Conservation (phyloP, 2,888 invertebrate genomes). For the Drosophila aldrichi region DNA sequence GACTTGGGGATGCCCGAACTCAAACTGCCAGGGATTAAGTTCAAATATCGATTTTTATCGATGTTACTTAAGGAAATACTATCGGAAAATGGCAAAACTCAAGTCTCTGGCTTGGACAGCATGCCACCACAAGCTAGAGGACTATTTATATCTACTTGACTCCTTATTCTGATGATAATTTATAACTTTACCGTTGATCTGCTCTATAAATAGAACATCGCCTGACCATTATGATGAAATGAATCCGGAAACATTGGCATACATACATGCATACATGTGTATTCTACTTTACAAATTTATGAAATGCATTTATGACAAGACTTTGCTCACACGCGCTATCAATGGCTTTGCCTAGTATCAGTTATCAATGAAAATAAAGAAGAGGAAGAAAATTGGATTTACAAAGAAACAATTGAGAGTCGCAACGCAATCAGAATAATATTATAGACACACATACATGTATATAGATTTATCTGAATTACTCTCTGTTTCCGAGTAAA, state of each 20-base stretch:
- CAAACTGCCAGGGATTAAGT: no score
- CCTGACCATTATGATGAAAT: background rate
- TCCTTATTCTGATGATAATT: no score
- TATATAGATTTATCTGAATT: conserved; percentile 15
- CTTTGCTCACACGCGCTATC: background rate
- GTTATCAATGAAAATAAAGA: background rate
- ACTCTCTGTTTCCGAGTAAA: conserved; percentile 12
- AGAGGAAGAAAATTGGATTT: conserved; percentile 3
- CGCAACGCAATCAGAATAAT: background rate
- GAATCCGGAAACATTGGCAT: background rate
- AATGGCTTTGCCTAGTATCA: background rate
- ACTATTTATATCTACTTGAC: no score
- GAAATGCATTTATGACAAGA: conserved; percentile 2
- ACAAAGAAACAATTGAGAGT: conserved; percentile 16
- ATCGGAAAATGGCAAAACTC: no score
- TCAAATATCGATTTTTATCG: no score
- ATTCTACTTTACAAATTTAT: background rate
- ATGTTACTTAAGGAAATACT: no score
- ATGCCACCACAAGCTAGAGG: no score
- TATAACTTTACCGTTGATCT: no score
- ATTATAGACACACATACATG: background rate
- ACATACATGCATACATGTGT: background rate
- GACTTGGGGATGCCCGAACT: background rate
- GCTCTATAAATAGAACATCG: background rate
- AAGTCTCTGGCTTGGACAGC: no score